Percentiles rank a stretch among this genome's conserved stretches.
Evolutionary conservation across 2,888 invertebrate species (phyloP).

Genomic region (Cheilosia variabilis): DNA sequence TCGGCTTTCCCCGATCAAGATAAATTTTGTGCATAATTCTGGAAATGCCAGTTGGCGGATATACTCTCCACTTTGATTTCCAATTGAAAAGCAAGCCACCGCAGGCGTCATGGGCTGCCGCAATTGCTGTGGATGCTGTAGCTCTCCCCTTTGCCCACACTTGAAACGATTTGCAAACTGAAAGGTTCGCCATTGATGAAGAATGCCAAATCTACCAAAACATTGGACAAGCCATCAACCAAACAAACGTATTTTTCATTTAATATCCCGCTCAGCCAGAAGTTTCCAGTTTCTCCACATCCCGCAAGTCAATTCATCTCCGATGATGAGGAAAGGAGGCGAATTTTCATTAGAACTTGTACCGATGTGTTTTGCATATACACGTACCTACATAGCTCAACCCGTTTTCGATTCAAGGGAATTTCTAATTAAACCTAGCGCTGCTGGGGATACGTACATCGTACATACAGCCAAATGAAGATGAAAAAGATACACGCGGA

Average conservation of each 20-base stretch:
- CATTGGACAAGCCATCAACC: background rate
- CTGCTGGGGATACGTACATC: conserved; percentile 12
- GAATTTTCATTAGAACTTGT: conserved; percentile 40
- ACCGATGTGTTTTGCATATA: conserved; percentile 33
- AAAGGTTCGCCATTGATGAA: conserved; percentile 15
- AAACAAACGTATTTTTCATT: conserved; percentile 15
- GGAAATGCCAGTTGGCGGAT: conserved; percentile 15
- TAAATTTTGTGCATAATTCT: background rate
- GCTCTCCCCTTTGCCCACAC: background rate
- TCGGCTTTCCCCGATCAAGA: background rate
- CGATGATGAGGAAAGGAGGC: background rate
- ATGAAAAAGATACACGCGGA: background rate
- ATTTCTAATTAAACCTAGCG: conserved; percentile 46
- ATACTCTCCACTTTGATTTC: background rate
- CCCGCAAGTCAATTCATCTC: conserved; percentile 37
- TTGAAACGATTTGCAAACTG: conserved; percentile 29
- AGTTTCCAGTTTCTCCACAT: background rate
- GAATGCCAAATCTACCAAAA: conserved; percentile 6
- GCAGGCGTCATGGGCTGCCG: background rate
- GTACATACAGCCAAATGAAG: background rate
- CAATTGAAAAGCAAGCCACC: background rate
- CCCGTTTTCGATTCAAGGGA: conserved; percentile 30
- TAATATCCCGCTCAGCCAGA: conserved; percentile 20
- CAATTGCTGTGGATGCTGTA: background rate
- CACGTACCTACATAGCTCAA: background rate